Base-by-base conservation (phyloP, 2,113 vertebrate species). In the Tiliqua scincoides region DNA sequence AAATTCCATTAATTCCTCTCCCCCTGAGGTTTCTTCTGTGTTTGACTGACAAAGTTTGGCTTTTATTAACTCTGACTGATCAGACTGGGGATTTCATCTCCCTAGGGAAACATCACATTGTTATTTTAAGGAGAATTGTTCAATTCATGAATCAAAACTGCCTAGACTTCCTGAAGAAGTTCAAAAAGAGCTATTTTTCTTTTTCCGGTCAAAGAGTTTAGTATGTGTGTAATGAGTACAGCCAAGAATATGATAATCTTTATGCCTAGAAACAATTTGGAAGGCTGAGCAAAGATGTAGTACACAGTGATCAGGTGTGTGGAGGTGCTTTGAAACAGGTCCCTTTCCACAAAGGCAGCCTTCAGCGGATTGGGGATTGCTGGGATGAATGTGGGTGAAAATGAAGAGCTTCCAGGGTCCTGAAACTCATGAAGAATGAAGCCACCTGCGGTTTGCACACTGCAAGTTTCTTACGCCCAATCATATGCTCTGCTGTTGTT, bases 21-120 rank as follows among this genome's bases (percentile, higher is more conserved):
- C 54, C 86, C 92, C 75, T 87, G 82, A 87, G 89, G 91, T 87
- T 85, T 91, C 93, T 84, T 52, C 74, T 92, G 74, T 91, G 6
- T 85, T 91, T 94, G 89, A 93, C 88, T 92, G 89, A 94, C 81
- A 79, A 89, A 92, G 72, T 92, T 93, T 84, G 91, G 43, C 52
- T 91, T 92, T 93, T 94, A 94, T 95, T 92, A 88, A 83, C 94
- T 95, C 90, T 92, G 92, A 92, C 79, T 93, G 79, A 84, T 83
- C 62, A 89, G 67, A 14, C n/a, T 93, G 90, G 88, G 84, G 30
- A 89, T 94, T 95, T 91, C 72, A 4, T 87, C 84, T 93, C 87
- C 92, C 88, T 67, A 18, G 71, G 86, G 89, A 93, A 93, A 93
- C 2, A 15, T 65, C n/a, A 72, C 43, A 32, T 23, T 88, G 70